Evolutionary conservation across 2,797 vertebrate species (phyloP), one percentile per base, ranked within the genome.

Genomic region (Trachops cirrhosus): DNA sequence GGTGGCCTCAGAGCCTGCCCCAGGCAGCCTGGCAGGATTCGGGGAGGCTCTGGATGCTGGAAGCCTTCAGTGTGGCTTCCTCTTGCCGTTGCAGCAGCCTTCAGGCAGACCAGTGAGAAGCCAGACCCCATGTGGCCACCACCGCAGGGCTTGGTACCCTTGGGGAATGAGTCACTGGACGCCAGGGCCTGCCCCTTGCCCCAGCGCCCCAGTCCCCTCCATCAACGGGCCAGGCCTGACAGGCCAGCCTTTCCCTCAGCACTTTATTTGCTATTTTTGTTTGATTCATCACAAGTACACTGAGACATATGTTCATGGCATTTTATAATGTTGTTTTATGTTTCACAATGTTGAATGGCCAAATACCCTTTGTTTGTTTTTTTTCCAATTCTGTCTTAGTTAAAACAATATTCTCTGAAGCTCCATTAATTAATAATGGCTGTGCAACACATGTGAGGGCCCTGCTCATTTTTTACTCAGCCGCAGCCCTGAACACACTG

Each of bases 361-460:
- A 95, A 94, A 96, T 86, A 86, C 62, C 44, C 86, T 94, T 75
- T 96, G 95, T 97, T 98, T 98, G 93, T 97, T 98, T 97, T 97
- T 85, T 93, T 97, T 98, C 86, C 91, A 24, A 52, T 62, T 86
- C 96, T 75, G 97, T 95, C 96, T 95, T 95, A 59, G 94, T 96
- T 95, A 91, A 77, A 97, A 90, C 94, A 96, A 90, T 96, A 95
- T 97, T 96, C 96, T 96, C 96, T 95, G 94, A 77, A 92, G 96
- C 78, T 14, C 89, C 87, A 95, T 97, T 98, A 97, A 97, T 98
- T 97, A 97, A 93, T 94, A 97, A 94, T 97, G 95, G 95, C 97
- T 97, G 97, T 95, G 82, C 73, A 86, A 86, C 97, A 97, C 95
- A 97, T 97, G 97, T 96, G 95, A 88, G 89, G 29, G 75, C 88